These are phyloP conservation scores for Crocidura indochinensis DNA, from an alignment of 2,797 vertebrate genomes.

Conservation along the genomic window DNA sequence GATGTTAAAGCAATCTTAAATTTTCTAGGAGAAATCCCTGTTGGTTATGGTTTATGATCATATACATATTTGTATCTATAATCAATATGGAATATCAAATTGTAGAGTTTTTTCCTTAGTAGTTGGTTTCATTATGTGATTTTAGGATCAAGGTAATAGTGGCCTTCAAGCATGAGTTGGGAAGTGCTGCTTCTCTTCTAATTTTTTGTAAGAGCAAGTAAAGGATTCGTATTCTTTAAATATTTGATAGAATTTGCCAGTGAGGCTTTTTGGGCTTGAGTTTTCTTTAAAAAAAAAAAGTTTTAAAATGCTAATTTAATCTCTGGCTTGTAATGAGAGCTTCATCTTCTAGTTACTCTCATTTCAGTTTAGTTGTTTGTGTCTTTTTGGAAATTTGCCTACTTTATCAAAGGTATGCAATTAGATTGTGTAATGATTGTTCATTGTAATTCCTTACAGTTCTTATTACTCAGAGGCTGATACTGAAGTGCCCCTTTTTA, in stretches of 20 bases:
- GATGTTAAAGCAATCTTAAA: slow-evolving; percentile 27
- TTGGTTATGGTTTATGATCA: background rate
- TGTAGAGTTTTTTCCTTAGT: background rate
- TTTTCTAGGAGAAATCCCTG: slow-evolving; percentile 16
- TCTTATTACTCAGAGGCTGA: background rate
- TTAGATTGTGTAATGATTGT: background rate
- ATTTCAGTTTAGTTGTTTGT: slow-evolving; percentile 18
- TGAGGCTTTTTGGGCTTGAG: background rate
- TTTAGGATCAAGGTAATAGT: background rate
- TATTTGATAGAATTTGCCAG: background rate
- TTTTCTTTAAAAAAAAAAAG: background rate
- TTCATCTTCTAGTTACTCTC: slow-evolving; percentile 34
- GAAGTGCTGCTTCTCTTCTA: background rate
- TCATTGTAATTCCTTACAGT: background rate
- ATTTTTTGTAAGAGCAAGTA: slow-evolving; percentile 36
- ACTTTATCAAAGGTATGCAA: background rate
- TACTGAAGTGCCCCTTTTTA: background rate
- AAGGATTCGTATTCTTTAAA: slow-evolving; percentile 2
- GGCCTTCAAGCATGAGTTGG: background rate
- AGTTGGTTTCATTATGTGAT: slow-evolving; percentile 14
- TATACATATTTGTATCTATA: background rate
- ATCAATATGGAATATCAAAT: background rate
- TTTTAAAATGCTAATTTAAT: slow-evolving; percentile 37
- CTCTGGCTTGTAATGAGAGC: background rate
- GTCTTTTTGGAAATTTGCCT: background rate